Conservation (phyloP, 2,888 invertebrate genomes). For the Prosopocoilus inquinatus region DNA sequence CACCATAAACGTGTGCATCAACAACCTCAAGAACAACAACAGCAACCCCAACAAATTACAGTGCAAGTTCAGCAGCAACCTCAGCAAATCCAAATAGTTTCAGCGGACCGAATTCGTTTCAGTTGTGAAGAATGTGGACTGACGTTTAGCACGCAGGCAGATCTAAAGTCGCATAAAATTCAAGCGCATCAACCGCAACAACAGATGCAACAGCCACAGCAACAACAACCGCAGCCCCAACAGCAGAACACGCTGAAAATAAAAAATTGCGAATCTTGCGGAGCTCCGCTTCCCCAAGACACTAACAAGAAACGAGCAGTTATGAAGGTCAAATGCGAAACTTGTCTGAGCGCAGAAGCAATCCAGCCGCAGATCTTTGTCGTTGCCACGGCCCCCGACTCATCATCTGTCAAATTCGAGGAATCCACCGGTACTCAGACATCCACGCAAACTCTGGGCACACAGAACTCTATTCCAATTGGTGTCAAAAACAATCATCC, state of each 20-base stretch:
- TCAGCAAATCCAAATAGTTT: constrained; percentile 60
- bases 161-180: constrained; percentile 50
- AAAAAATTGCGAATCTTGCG: constrained; percentile 50
- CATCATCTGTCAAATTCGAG: constrained; percentile 46
- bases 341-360: constrained; percentile 49
- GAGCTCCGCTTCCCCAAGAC: constrained; percentile 48
- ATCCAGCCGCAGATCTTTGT: constrained; percentile 63
- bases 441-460: constrained; percentile 38
- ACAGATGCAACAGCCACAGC: constrained; percentile 34
- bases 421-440: constrained; percentile 41
- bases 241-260: constrained; percentile 47
- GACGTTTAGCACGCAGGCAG: constrained; percentile 47
- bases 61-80: constrained; percentile 48
- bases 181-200: constrained; percentile 51
- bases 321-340: constrained; percentile 50
- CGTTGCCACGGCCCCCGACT: constrained; percentile 54
- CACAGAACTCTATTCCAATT: constrained; percentile 55
- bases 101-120: constrained; percentile 52
- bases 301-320: constrained; percentile 50
- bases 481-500: constrained; percentile 61
- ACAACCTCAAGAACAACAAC: constrained; percentile 40
- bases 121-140: constrained; percentile 51
- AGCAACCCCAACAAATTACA: constrained; percentile 40
- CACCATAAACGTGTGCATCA: constrained; percentile 83
- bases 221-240: constrained; percentile 42